Conservation (phyloP, 2,888 invertebrate genomes). For the Argyresthia goedartella region DNA sequence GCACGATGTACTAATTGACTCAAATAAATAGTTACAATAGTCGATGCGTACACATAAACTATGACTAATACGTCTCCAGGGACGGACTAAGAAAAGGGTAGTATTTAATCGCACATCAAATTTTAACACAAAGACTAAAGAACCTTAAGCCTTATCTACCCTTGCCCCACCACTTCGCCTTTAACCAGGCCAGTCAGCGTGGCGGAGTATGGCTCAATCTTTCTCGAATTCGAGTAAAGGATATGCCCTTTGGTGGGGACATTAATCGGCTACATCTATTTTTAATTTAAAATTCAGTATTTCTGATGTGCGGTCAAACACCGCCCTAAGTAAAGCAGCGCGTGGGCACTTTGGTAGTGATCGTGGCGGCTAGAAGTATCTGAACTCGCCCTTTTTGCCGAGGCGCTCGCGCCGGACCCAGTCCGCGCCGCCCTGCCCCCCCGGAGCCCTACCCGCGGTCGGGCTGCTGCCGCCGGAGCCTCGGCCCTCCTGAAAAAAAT, state of each 20-base stretch:
- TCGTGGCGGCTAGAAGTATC: slow-evolving; percentile 80
- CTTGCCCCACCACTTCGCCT: too few species aligned
- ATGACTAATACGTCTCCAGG: slow-evolving; percentile 17
- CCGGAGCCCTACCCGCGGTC: slow-evolving; percentile 29
- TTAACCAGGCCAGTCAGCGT: too few species aligned
- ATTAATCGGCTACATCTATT: too few species aligned
- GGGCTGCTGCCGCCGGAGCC: slow-evolving; percentile 48
- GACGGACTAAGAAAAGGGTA: slow-evolving; percentile 7
- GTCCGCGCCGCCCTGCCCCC: slow-evolving; percentile 74
- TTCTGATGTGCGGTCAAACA: too few species aligned
- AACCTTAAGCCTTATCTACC: too few species aligned
- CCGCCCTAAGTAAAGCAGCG: slow-evolving; percentile 20
- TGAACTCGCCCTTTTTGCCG: slow-evolving; percentile 95
- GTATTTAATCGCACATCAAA: too few species aligned
- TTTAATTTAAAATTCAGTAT: too few species aligned
- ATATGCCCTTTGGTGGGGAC: too few species aligned
- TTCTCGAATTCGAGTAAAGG: too few species aligned
- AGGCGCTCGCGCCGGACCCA: slow-evolving; percentile 90
- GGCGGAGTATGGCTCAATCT: too few species aligned
- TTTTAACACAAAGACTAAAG: too few species aligned
- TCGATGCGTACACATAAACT: slow-evolving; percentile 14
- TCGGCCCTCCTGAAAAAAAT: slow-evolving; percentile 50
- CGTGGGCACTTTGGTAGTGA: slow-evolving; percentile 18
- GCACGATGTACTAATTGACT: neutral
- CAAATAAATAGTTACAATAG: neutral